Evolutionary conservation across 1,140 invertebrate species (phyloP), one percentile per base, ranked within the genome.

Genomic region (Platyscapa corneri): DNA sequence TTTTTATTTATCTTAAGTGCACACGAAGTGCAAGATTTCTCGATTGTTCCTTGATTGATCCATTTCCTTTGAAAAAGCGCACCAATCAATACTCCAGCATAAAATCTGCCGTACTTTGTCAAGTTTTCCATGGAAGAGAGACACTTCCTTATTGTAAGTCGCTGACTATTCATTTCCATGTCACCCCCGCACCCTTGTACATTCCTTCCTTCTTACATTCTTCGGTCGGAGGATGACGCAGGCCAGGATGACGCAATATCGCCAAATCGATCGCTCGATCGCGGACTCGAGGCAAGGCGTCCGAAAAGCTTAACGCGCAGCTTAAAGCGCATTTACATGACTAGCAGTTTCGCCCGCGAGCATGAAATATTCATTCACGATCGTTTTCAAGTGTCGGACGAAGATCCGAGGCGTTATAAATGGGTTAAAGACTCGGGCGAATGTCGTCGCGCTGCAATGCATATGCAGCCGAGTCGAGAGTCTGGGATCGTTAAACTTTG

Each of bases 311-410:
- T 83, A 83, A 83, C 82, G 56, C 60, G 23, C 37, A 27, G 74
- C 39, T 83, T 83, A 83, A 79, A 84, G 60, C 46, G 76, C 76
- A 84, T 84, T 84, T 84, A 84, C 83, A 84, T 84, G 76, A 78
- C 75, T 79, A 79, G 83, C 83, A 79, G 34, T 79, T 84, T 84
- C 64, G 76, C 5, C 12, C 72, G 53, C 34, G 23, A 14, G 76
- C 83, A 84, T 84, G 83, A 84, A 84, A 84, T 84, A 84, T 84
- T 84, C 83, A 84, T 84, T 23, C 34, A 18, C 76, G 83, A 84
- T 84, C 76, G 49, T 84, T 84, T 84, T 84, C 64, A 34, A 84
- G 76, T 79, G 60, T 79, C 72, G 64, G 34, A 70, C 46, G 64
- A 60, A 84, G 83, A 84, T 79, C 37, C 32, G 60, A 42, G 42